Evolutionary conservation across 2,888 invertebrate genomes (phyloP).

Genomic region (Synanthedon formicaeformis): DNA sequence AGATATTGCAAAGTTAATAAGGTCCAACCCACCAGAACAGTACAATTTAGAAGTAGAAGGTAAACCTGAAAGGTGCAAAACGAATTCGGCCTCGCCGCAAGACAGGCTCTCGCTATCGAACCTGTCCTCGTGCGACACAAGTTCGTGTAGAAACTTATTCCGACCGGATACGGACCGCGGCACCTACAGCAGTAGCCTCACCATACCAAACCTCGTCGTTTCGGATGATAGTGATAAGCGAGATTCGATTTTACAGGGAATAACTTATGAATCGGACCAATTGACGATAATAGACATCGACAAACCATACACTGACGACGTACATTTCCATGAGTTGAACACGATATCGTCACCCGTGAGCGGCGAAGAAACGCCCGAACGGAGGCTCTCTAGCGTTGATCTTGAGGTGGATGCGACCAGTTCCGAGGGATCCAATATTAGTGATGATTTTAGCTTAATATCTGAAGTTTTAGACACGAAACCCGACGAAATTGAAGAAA

Average conservation of each 20-base stretch:
- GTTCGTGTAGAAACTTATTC: conserved; percentile 58
- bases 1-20: conserved; percentile 64
- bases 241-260: conserved; percentile 59
- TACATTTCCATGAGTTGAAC: conserved; percentile 45
- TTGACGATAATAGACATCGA: conserved; percentile 77
- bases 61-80: conserved; percentile 33
- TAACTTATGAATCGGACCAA: conserved; percentile 72
- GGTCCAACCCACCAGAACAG: conserved; percentile 39
- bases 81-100: conserved; percentile 41
- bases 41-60: conserved; percentile 40
- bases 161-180: conserved; percentile 39
- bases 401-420: conserved; percentile 68
- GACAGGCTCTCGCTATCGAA: conserved; percentile 53
- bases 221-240: conserved; percentile 60
- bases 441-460: conserved; percentile 78
- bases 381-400: conserved; percentile 52
- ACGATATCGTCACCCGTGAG: conserved; percentile 43
- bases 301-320: conserved; percentile 62
- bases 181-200: conserved; percentile 53
- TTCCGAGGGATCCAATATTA: conserved; percentile 75
- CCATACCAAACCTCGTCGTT: conserved; percentile 61
- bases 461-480: conserved; percentile 75
- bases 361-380: conserved; percentile 52
- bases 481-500: conserved; percentile 49
- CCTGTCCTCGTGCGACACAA: conserved; percentile 59